A percentile compares a stretch with the other conserved stretches of the same genome.
Conservation (phyloP, 2,113 vertebrate species). For the Limnothrissa miodon region DNA sequence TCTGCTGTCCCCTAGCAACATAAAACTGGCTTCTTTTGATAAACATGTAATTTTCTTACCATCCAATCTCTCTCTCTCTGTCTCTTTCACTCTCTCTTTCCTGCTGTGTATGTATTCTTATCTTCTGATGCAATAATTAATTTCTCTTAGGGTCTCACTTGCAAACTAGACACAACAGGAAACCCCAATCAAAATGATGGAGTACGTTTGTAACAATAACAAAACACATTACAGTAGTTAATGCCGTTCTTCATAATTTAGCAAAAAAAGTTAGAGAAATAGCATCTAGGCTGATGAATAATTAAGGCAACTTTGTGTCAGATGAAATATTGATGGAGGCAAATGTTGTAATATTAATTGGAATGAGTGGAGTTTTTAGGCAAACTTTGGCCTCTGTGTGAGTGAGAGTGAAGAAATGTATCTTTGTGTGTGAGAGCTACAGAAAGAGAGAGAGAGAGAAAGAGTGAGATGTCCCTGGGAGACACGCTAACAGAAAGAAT, state of each 20-base stretch:
- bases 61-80: background rate
- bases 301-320: constrained; percentile 10
- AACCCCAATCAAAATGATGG: background rate
- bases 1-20: constrained; percentile 1
- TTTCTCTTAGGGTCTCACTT: background rate
- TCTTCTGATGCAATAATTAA: constrained; percentile 1
- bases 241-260: background rate
- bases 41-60: background rate
- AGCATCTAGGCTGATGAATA: background rate
- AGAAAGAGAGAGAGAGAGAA: background rate
- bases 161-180: background rate
- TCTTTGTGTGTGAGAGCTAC: background rate
- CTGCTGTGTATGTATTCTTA: background rate
- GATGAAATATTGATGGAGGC: constrained; percentile 10
- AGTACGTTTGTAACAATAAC: background rate
- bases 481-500: background rate
- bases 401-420: background rate
- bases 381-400: background rate
- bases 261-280: background rate
- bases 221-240: background rate
- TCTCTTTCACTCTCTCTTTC: background rate
- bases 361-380: background rate
- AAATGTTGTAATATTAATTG: constrained; percentile 15
- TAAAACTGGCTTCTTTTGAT: background rate
- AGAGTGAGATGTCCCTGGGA: background rate